These are phyloP conservation scores for Phylloscopus whistleri DNA, from an alignment of 2,113 vertebrate species.

Conservation along the genomic window DNA sequence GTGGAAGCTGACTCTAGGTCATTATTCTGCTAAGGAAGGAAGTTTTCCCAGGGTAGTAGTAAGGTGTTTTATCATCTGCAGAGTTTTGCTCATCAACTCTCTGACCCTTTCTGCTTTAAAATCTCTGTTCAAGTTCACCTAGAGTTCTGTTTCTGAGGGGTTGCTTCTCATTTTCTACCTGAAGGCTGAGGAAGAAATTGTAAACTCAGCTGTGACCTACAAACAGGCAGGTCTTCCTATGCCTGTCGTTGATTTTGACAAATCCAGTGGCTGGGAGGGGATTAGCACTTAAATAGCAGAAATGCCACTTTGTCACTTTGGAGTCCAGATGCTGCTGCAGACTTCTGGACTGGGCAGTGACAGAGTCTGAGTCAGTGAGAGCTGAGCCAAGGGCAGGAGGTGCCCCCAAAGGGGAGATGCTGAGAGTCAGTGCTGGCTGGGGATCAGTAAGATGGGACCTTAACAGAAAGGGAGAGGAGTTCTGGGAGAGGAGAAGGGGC, in stretches of 20 bases:
- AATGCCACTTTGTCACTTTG: neutral
- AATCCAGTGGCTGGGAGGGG: neutral
- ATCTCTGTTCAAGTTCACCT: neutral
- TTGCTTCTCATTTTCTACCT: neutral
- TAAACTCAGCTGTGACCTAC: neutral
- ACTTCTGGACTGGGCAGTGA: neutral
- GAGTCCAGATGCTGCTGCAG: neutral
- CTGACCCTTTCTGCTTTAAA: slow-evolving; percentile 1
- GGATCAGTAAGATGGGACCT: neutral
- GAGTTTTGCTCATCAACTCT: neutral
- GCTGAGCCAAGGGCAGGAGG: neutral
- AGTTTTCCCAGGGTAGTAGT: neutral
- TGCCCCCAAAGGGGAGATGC: neutral
- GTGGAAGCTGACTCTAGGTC: neutral
- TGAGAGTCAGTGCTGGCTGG: neutral
- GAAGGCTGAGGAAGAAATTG: neutral
- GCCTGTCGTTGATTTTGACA: neutral
- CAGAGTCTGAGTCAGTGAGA: neutral
- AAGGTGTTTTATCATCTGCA: neutral
- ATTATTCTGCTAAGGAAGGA: neutral
- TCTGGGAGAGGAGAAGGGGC: neutral
- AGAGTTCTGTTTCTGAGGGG: neutral
- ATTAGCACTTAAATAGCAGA: neutral
- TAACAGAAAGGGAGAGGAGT: neutral
- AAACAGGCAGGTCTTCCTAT: neutral